phyloP scores from a whole-genome alignment of 2,113 vertebrate genomes.

The Gasterosteus nipponicus region DNA sequence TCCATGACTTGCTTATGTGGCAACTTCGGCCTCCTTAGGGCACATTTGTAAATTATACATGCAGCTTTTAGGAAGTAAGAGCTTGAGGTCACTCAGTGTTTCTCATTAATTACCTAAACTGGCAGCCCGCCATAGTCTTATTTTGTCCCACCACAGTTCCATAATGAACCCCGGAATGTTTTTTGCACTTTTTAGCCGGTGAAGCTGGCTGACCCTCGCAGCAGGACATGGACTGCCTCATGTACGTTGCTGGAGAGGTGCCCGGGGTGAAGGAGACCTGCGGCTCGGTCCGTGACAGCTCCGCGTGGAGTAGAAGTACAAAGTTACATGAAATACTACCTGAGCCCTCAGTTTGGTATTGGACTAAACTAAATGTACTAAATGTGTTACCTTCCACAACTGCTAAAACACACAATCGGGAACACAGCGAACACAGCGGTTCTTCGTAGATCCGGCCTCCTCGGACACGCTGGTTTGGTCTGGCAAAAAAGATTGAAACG shows the following conservation, averaged over 20 bases:
- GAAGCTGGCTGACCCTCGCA: not conserved
- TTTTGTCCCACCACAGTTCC: not conserved
- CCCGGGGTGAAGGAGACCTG: too few relatives aligned
- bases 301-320: not conserved
- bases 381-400: not conserved
- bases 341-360: not conserved
- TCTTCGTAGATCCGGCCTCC: not conserved
- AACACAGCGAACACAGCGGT: not conserved
- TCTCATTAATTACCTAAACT: conserved; percentile 1
- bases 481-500: conserved; percentile 55
- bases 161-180: not conserved
- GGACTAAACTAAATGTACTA: not conserved
- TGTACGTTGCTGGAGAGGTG: too few relatives aligned
- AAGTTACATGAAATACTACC: too few relatives aligned
- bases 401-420: not conserved
- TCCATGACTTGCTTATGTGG: conserved; percentile 37
- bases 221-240: too few relatives aligned
- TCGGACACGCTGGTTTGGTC: conserved; percentile 37
- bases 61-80: conserved; percentile 6
- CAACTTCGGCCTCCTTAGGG: conserved; percentile 23
- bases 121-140: not conserved
- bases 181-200: not conserved
- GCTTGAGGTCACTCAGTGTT: not conserved
- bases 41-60: conserved; percentile 46
- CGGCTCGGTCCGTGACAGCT: too few relatives aligned